Percentiles rank a stretch among this genome's conserved stretches.
phyloP scores from a whole-genome alignment of 2,113 vertebrate genomes.

The Rissa tridactyla region DNA sequence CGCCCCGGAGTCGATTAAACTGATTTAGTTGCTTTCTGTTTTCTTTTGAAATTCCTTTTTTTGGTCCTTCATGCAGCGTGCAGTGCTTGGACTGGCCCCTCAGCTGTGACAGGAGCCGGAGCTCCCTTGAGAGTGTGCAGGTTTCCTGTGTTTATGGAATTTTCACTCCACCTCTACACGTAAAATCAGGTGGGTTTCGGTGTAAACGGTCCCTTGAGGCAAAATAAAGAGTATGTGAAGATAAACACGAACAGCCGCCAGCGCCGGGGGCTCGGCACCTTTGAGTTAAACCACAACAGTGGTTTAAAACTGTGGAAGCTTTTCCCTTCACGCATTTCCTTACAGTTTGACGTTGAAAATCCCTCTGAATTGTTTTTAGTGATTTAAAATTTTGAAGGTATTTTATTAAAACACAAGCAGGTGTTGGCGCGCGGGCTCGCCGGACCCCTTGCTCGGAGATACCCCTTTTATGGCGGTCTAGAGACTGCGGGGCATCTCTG shows the following conservation, averaged over 20 bases:
- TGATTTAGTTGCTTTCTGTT: not conserved
- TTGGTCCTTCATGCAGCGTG: not conserved
- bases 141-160: rapidly evolving
- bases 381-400: not conserved
- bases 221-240: not conserved
- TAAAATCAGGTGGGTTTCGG: not conserved
- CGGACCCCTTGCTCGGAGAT: not conserved
- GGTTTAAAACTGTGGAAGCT: rapidly evolving
- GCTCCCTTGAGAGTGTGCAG: no score
- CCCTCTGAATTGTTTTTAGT: rapidly evolving
- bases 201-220: not conserved
- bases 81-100: rapidly evolving
- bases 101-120: rapidly evolving
- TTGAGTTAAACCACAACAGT: not conserved
- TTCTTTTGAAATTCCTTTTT: not conserved
- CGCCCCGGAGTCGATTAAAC: not conserved
- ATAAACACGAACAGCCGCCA: not conserved
- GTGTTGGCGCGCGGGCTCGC: rapidly evolving
- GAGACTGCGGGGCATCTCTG: not conserved
- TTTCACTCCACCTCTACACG: not conserved
- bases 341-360: not conserved
- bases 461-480: rapidly evolving
- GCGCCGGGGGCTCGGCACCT: rapidly evolving
- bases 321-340: not conserved
- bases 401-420: not conserved